These are phyloP conservation scores for Oenanthe melanoleuca DNA, from an alignment of 2,113 vertebrate genomes.

Conservation along the genomic window DNA sequence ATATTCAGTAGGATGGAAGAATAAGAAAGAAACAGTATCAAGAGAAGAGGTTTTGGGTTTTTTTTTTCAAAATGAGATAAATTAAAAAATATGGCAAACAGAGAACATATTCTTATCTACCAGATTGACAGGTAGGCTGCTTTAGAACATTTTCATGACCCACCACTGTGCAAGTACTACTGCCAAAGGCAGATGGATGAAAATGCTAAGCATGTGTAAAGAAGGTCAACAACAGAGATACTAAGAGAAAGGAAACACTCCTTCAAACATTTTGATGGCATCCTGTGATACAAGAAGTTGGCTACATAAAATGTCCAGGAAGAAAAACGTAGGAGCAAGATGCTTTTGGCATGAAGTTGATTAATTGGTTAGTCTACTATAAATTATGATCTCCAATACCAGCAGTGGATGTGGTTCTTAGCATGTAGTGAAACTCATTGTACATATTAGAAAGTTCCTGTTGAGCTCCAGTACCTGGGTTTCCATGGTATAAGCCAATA, in stretches of 20 bases:
- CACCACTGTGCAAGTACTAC: background rate
- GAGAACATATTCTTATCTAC: background rate
- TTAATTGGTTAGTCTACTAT: background rate
- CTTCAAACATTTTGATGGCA: background rate
- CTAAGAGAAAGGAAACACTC: background rate
- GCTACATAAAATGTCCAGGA: background rate
- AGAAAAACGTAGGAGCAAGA: background rate
- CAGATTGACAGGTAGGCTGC: background rate
- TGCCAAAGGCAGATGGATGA: conserved; percentile 20
- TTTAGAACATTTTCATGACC: conserved; percentile 17
- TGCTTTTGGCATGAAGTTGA: background rate
- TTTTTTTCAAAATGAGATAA: background rate
- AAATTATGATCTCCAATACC: background rate
- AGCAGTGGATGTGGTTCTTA: background rate
- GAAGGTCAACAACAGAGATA: conserved; percentile 34
- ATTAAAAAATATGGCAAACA: background rate
- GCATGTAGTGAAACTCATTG: background rate
- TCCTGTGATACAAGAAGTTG: background rate
- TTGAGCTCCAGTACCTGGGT: background rate
- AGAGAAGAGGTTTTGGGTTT: background rate
- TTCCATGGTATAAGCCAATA: accelerated
- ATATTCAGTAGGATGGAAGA: background rate
- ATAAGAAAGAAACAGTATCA: background rate
- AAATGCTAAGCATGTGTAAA: conserved; percentile 47
- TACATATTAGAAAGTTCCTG: background rate